Conservation (phyloP, 2,113 vertebrate species). For the Monarcha castaneiventris region DNA sequence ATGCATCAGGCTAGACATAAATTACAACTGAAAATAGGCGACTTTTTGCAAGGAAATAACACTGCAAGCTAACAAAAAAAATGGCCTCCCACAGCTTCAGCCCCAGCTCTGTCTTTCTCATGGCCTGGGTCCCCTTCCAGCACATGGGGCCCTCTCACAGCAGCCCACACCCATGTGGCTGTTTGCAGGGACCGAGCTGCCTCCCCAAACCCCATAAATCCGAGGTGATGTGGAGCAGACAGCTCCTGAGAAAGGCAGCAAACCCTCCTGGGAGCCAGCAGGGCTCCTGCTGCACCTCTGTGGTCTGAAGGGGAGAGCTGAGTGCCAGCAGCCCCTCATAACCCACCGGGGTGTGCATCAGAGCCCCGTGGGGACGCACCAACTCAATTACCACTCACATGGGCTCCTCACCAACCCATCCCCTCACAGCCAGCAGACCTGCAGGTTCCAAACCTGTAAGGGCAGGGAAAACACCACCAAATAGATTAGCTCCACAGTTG, state of each 20-base stretch:
- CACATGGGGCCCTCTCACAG: not conserved
- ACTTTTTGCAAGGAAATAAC: not conserved
- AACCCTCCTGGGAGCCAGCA: not conserved
- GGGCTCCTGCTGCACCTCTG: not conserved
- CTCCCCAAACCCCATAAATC: not conserved
- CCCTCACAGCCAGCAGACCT: not conserved
- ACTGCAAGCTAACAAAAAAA: not conserved
- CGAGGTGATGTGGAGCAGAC: not conserved
- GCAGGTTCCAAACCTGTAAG: constrained; percentile 16
- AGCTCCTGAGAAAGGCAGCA: not conserved
- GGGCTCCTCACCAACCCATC: constrained; percentile 14
- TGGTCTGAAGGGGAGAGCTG: not conserved
- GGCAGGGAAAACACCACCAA: constrained; percentile 21
- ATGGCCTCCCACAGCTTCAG: not conserved
- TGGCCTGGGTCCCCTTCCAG: no score
- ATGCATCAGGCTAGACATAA: not conserved
- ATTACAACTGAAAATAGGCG: not conserved
- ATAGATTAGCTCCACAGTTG: constrained; percentile 46
- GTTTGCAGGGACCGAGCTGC: not conserved
- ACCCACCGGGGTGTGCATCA: not conserved
- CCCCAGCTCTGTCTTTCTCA: not conserved
- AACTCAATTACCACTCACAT: not conserved
- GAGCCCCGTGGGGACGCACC: not conserved
- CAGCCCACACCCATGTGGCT: fast-evolving
- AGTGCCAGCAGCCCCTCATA: not conserved